phyloP scores from a whole-genome alignment of 2,888 invertebrate species.

The Steromphala cineraria region DNA sequence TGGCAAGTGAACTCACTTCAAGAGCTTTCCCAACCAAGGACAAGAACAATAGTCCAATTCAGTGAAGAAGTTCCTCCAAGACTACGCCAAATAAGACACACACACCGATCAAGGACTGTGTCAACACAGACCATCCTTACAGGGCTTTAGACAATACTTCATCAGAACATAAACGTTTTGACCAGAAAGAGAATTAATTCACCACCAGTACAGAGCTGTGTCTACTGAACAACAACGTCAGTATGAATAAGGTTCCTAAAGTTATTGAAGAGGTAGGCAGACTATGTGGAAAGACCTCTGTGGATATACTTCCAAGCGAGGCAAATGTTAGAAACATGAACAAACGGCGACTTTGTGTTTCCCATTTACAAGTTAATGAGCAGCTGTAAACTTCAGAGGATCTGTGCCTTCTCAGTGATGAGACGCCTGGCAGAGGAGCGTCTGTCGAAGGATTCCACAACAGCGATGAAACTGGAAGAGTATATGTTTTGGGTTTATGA shows the following conservation, averaged over 20 bases:
- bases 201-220: background rate
- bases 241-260: background rate
- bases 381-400: constrained; percentile 6
- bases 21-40: too few species aligned
- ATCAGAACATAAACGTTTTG: background rate
- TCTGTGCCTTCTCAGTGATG: constrained; percentile 30
- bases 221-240: background rate
- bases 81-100: too few species aligned
- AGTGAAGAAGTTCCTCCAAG: background rate
- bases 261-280: background rate
- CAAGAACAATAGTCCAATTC: too few species aligned
- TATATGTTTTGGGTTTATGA: constrained; percentile 23
- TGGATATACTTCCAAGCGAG: background rate
- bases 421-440: constrained; percentile 29
- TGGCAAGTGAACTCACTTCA: too few species aligned
- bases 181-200: background rate
- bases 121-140: background rate
- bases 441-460: constrained; percentile 31
- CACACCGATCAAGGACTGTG: background rate
- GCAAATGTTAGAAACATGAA: background rate
- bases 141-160: too few species aligned
- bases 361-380: background rate
- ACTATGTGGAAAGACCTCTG: background rate
- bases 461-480: constrained; percentile 20
- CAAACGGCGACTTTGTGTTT: background rate